These are phyloP conservation scores for Neopelma chrysocephalum DNA, from an alignment of 2,797 vertebrate species.

Conservation along the genomic window DNA sequence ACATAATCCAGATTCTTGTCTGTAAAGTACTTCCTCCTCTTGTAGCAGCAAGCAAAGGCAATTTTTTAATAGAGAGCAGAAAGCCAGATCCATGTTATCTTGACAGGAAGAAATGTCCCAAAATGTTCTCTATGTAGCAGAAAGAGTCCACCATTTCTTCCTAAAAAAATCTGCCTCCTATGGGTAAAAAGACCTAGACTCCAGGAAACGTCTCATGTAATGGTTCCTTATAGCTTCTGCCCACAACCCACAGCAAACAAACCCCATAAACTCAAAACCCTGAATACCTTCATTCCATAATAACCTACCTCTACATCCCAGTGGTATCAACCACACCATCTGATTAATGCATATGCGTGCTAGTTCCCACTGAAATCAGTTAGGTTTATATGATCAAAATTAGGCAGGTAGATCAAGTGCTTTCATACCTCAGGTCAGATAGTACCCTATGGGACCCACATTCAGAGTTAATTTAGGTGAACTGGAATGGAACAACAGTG, in stretches of 20 bases:
- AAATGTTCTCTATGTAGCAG: not conserved
- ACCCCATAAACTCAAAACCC: not conserved
- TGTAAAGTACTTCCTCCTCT: not conserved
- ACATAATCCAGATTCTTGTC: not conserved
- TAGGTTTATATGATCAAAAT: not conserved
- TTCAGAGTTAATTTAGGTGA: not conserved
- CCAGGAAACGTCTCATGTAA: not conserved
- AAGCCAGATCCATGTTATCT: rapidly evolving
- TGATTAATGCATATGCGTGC: not conserved
- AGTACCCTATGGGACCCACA: not conserved
- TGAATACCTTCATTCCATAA: not conserved
- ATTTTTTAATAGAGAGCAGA: not conserved
- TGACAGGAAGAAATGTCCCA: not conserved
- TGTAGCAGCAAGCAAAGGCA: not conserved
- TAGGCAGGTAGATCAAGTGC: not conserved
- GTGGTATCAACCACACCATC: not conserved
- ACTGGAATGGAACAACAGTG: not conserved
- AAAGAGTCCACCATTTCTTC: not conserved
- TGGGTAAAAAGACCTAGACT: not conserved
- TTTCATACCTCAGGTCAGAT: not conserved
- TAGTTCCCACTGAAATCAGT: not conserved
- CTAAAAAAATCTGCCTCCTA: not conserved
- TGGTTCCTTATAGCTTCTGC: not conserved
- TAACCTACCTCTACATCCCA: not conserved
- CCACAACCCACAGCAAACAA: not conserved